Percentiles rank a stretch among this genome's conserved stretches.
Evolutionary conservation across 2,888 invertebrate species (phyloP).

Genomic region (Lissonota sp.): DNA sequence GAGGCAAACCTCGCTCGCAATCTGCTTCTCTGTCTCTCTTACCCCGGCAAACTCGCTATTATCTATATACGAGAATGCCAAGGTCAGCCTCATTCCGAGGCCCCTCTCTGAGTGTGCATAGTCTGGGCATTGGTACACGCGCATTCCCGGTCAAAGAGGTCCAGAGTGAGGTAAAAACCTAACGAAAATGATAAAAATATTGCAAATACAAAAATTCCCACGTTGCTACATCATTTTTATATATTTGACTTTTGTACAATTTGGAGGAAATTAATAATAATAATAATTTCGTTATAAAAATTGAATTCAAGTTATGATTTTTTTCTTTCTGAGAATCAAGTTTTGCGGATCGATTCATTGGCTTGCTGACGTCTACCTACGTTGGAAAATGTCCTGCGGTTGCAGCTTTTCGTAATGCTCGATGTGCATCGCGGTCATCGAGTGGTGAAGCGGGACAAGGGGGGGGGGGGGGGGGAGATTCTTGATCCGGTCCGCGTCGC

Average conservation of each 20-base stretch:
- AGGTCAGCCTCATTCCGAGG: constrained; percentile 79
- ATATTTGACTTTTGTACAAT: too few species aligned
- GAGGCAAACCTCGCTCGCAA: constrained; percentile 46
- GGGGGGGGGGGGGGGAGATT: not conserved
- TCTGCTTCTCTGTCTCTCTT: constrained; percentile 51
- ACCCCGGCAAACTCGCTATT: constrained; percentile 68
- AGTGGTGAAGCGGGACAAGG: not conserved
- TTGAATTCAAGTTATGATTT: too few species aligned
- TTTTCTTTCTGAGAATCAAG: too few species aligned
- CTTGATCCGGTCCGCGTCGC: constrained; percentile 38
- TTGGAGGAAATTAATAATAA: not conserved
- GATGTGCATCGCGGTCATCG: constrained; percentile 32
- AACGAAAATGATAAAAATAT: not conserved
- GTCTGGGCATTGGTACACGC: constrained; percentile 57
- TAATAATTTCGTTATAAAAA: too few species aligned
- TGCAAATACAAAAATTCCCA: too few species aligned
- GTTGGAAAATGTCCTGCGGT: constrained; percentile 21
- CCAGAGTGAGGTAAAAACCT: constrained; percentile 15
- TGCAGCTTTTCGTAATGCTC: constrained; percentile 52
- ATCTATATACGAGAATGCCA: constrained; percentile 78
- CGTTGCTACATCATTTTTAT: too few species aligned
- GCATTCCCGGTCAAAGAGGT: constrained; percentile 48
- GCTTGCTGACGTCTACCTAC: not conserved
- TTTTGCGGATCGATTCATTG: constrained; percentile 33
- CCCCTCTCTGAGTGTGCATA: constrained; percentile 41